Evolutionary conservation across 2,888 invertebrate genomes (phyloP).

Genomic region (Entomobrya multifasciata): DNA sequence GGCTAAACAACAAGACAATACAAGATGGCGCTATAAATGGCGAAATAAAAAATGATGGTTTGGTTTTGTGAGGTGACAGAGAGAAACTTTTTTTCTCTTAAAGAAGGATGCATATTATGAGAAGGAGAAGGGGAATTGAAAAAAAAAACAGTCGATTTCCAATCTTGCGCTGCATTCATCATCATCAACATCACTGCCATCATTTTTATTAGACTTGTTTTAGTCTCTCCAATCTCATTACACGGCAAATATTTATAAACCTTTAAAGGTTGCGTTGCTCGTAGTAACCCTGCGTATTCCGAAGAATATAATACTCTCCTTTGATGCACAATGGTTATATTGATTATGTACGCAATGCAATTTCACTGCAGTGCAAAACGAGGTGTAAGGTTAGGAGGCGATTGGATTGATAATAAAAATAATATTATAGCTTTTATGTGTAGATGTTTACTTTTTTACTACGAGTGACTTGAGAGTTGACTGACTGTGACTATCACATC

Average conservation of each 20-base stretch:
- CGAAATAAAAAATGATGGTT: constrained; percentile 16
- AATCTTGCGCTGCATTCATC: constrained; percentile 50
- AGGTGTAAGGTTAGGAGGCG: constrained; percentile 54
- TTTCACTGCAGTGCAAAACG: constrained; percentile 17
- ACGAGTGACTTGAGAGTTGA: constrained; percentile 18
- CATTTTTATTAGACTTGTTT: constrained; percentile 50
- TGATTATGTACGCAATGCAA: background rate
- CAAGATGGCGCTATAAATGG: constrained; percentile 45
- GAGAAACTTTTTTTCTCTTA: constrained; percentile 48
- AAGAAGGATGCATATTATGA: constrained; percentile 21
- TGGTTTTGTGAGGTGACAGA: constrained; percentile 46
- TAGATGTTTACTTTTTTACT: too few relatives aligned
- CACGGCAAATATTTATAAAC: constrained; percentile 17
- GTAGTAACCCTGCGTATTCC: background rate
- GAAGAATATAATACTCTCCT: background rate
- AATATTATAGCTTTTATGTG: background rate
- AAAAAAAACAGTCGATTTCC: constrained; percentile 27
- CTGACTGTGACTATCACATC: constrained; percentile 41
- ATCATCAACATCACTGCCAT: background rate
- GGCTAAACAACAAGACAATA: background rate
- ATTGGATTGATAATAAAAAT: constrained; percentile 56
- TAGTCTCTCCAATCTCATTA: constrained; percentile 53
- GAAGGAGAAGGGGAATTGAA: constrained; percentile 23
- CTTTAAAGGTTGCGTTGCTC: background rate
- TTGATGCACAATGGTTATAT: background rate